These are phyloP conservation scores for Thymelicus acteon DNA, from an alignment of 2,888 invertebrate species.

Conservation along the genomic window DNA sequence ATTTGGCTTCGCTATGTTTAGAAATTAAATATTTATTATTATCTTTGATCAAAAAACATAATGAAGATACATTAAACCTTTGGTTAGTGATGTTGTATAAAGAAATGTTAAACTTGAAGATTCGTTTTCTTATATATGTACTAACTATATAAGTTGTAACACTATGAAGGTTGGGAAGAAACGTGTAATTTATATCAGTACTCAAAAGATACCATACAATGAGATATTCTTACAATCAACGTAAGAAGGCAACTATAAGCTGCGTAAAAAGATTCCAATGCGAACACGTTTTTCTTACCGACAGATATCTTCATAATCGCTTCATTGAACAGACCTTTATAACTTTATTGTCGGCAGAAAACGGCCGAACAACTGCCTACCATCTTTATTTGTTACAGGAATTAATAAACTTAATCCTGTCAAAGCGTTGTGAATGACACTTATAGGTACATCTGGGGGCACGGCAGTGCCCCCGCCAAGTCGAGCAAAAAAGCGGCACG, in stretches of 20 bases:
- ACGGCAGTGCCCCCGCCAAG: too few species aligned
- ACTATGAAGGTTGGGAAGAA: neutral
- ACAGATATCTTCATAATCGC: constrained; percentile 41
- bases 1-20: too few species aligned
- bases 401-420: constrained; percentile 13
- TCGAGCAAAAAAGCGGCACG: too few species aligned
- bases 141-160: neutral
- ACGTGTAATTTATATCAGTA: constrained; percentile 1
- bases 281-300: constrained; percentile 40
- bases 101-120: too few species aligned
- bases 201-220: constrained; percentile 12
- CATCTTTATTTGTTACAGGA: neutral
- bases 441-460: too few species aligned
- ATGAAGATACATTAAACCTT: too few species aligned
- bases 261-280: constrained; percentile 37
- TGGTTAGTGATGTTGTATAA: too few species aligned
- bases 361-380: constrained; percentile 12
- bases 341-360: constrained; percentile 30
- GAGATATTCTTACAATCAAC: constrained; percentile 26
- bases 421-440: neutral
- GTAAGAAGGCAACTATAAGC: constrained; percentile 22
- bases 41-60: too few species aligned
- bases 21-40: too few species aligned
- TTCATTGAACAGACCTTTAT: constrained; percentile 40
- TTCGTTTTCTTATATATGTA: too few species aligned